phyloP scores from a whole-genome alignment of 2,113 vertebrate species.

The Rhea americana region DNA sequence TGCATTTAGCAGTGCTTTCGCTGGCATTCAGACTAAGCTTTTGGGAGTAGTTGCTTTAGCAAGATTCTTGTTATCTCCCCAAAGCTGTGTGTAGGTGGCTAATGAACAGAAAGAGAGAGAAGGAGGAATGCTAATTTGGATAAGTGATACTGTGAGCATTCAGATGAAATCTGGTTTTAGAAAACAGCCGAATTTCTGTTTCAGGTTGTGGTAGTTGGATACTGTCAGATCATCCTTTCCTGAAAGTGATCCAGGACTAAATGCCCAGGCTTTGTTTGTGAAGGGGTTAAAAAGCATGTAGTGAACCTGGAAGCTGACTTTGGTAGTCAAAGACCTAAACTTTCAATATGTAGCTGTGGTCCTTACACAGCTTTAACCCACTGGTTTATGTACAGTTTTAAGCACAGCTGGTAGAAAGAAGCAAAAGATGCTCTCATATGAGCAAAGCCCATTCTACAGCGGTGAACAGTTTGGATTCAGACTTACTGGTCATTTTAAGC shows the following conservation, averaged over 20 bases:
- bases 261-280: not conserved
- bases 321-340: not conserved
- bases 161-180: not conserved
- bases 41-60: conserved; percentile 5
- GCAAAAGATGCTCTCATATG: not conserved
- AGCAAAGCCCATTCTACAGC: not conserved
- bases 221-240: not conserved
- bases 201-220: not conserved
- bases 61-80: not conserved
- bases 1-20: not conserved
- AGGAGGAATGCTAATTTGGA: not conserved
- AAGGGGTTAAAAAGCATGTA: not conserved
- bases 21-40: not conserved
- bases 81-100: not conserved
- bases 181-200: conserved; percentile 18
- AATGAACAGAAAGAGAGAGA: conserved; percentile 14
- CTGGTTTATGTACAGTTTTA: not conserved
- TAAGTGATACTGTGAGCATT: conserved; percentile 18
- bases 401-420: not conserved
- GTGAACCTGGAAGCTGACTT: not conserved
- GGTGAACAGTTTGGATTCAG: not conserved
- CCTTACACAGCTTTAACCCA: not conserved
- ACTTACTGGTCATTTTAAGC: not conserved
- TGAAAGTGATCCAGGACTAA: not conserved
- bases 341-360: not conserved